Conservation (phyloP, 2,113 vertebrate species). For the Clarias gariepinus region DNA sequence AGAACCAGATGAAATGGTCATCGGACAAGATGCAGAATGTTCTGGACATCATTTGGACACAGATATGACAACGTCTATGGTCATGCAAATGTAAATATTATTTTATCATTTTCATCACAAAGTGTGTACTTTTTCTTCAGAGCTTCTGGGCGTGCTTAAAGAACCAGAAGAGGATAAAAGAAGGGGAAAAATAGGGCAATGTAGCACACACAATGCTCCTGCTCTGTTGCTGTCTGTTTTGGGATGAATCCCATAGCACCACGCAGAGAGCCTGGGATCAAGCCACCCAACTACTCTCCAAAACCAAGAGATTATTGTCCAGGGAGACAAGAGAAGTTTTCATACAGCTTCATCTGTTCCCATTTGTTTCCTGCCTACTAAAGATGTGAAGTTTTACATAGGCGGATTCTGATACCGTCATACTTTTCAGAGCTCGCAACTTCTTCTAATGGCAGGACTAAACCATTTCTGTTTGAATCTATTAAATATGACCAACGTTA, state of each 20-base stretch:
- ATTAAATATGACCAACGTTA: background rate
- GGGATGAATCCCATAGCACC: slow-evolving; percentile 34
- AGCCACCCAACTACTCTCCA: slow-evolving; percentile 24
- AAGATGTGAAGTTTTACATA: background rate
- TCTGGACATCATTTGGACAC: background rate
- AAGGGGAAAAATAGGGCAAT: background rate
- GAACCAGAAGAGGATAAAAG: background rate
- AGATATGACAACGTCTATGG: slow-evolving; percentile 2
- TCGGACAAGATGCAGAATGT: background rate
- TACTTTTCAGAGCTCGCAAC: background rate
- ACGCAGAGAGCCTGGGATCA: slow-evolving; percentile 21
- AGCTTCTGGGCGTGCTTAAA: background rate
- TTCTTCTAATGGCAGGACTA: background rate
- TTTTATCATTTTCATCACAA: slow-evolving; percentile 13
- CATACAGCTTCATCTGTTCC: slow-evolving; percentile 13
- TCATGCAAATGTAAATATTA: background rate
- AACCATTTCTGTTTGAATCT: background rate
- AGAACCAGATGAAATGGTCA: slow-evolving; percentile 13
- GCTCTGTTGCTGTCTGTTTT: slow-evolving; percentile 36
- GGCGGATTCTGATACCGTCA: background rate
- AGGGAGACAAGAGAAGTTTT: slow-evolving; percentile 39
- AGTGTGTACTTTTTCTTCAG: slow-evolving; percentile 1
- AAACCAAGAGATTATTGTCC: slow-evolving; percentile 33
- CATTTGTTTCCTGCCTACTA: slow-evolving; percentile 22
- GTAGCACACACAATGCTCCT: slow-evolving; percentile 19